These are phyloP conservation scores for Mylabris sibirica DNA, from an alignment of 2,888 invertebrate genomes.

Conservation along the genomic window DNA sequence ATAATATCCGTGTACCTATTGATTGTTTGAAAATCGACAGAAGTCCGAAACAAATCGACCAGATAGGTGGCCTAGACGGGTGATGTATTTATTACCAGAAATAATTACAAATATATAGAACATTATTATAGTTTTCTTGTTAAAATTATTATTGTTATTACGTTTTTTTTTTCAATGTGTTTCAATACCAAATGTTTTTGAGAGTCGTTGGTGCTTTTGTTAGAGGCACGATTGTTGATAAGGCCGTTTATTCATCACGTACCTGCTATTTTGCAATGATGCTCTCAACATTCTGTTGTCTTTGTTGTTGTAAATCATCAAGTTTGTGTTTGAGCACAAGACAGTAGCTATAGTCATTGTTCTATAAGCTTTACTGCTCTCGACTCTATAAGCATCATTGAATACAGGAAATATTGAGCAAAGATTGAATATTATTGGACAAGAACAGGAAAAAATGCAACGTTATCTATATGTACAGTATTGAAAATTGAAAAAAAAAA, in stretches of 20 bases:
- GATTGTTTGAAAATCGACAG: conserved; percentile 22
- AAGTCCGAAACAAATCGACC: conserved; percentile 24
- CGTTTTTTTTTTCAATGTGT: background rate
- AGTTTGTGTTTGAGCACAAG: conserved; percentile 29
- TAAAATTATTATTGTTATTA: background rate
- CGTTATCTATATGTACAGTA: too few species aligned
- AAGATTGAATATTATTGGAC: conserved; percentile 21
- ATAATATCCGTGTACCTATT: conserved; percentile 6
- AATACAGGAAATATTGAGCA: conserved; percentile 32
- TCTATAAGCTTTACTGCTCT: conserved; percentile 22
- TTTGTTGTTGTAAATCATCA: conserved; percentile 30
- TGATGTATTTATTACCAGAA: conserved; percentile 40
- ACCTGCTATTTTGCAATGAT: conserved; percentile 28
- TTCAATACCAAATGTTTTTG: conserved; percentile 12
- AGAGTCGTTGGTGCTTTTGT: conserved; percentile 27
- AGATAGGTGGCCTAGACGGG: background rate
- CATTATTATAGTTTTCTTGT: too few species aligned
- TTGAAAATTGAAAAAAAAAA: background rate
- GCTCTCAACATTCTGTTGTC: conserved; percentile 31
- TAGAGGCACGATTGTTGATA: conserved; percentile 29
- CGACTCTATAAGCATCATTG: conserved; percentile 25
- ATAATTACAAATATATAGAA: conserved; percentile 27
- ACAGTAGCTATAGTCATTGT: conserved; percentile 31
- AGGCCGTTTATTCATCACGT: conserved; percentile 32
- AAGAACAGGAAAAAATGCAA: conserved; percentile 18